phyloP scores from a whole-genome alignment of 1,140 invertebrate genomes.

The Rhynchophorus ferrugineus region DNA sequence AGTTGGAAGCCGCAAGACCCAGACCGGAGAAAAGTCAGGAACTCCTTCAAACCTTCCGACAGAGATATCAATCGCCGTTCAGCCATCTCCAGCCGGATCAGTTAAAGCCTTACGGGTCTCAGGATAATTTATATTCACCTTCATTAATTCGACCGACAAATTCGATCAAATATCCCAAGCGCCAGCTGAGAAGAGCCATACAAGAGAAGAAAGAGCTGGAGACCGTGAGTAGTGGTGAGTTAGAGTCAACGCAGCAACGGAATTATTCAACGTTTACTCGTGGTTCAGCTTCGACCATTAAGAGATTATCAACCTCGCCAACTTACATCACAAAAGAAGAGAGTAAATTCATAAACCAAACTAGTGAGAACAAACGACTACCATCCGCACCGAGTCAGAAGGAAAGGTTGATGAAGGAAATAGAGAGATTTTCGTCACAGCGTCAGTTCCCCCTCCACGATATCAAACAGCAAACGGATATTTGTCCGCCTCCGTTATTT shows the following conservation, averaged over 20 bases:
- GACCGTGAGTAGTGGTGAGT: background rate
- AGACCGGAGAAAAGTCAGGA: conserved; percentile 9
- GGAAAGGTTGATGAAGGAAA: background rate
- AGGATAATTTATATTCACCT: conserved; percentile 13
- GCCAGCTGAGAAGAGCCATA: conserved; percentile 1
- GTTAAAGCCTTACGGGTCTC: conserved; percentile 20
- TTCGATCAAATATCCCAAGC: conserved; percentile 11
- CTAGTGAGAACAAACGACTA: too few species aligned
- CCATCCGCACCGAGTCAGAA: background rate
- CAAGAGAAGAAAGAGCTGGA: background rate
- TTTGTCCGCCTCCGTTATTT: background rate
- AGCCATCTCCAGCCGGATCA: conserved; percentile 18
- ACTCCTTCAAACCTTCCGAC: conserved; percentile 3
- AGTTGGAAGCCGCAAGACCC: conserved; percentile 17
- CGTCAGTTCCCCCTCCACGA: background rate
- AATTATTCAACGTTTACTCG: background rate
- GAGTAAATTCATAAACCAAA: background rate
- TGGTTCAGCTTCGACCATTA: background rate
- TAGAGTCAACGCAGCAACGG: background rate
- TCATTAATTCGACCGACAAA: conserved; percentile 9
- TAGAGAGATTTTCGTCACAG: background rate
- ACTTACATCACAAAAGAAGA: background rate
- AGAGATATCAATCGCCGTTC: background rate
- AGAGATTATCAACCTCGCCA: background rate
- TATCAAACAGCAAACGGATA: background rate